phyloP scores from a whole-genome alignment of 2,113 vertebrate genomes.

The Cervus canadensis region DNA sequence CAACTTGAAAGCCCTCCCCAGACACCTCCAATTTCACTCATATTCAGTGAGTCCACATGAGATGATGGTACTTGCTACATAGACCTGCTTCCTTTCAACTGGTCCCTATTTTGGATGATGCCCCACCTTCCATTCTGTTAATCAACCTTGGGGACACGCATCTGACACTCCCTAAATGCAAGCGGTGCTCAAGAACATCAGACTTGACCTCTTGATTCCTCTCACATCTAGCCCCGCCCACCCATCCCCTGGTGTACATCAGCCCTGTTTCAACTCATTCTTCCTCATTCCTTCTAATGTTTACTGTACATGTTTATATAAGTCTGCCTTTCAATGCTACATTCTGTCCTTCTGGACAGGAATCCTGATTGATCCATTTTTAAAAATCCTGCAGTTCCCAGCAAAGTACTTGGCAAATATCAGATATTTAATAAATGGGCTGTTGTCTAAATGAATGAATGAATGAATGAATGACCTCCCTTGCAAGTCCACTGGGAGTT shows the following conservation, averaged over 20 bases:
- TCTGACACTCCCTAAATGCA: not conserved
- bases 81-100: not conserved
- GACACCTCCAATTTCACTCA: not conserved
- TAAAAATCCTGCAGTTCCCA: not conserved
- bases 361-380: not conserved
- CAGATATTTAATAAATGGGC: not conserved
- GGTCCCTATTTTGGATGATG: no score
- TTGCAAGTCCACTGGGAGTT: not conserved
- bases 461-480: slow-evolving; percentile 11
- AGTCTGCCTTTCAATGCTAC: not conserved
- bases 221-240: not conserved
- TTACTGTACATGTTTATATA: not conserved
- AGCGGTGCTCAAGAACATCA: not conserved
- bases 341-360: not conserved
- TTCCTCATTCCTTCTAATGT: not conserved
- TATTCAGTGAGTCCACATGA: not conserved
- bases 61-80: not conserved
- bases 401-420: not conserved
- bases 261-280: not conserved
- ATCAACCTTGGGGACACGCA: not conserved
- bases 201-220: not conserved
- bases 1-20: not conserved
- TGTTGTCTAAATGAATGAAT: not conserved
- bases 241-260: no score
- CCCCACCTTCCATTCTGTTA: not conserved